Evolutionary conservation across 35 echinoderm and acorn worm species (phyloP).

Genomic region (Chiridota heheva): DNA sequence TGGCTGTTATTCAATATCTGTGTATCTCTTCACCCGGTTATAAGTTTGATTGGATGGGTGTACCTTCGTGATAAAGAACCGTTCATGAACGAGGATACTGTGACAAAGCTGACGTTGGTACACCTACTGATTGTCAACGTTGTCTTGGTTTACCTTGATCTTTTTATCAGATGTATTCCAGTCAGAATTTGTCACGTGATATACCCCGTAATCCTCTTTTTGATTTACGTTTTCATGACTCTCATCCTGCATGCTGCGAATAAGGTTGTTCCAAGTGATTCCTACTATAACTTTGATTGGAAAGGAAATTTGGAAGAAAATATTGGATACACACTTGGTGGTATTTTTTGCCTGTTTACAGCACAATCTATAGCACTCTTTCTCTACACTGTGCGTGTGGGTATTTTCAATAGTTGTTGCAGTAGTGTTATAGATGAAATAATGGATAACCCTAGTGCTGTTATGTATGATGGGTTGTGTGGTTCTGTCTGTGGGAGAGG

Average conservation of each 20-base stretch:
- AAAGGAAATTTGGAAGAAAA: not conserved
- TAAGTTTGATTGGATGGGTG: not conserved
- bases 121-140: conserved; percentile 35
- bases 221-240: conserved; percentile 19
- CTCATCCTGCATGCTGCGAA: not conserved
- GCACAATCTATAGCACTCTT: not conserved
- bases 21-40: conserved; percentile 13
- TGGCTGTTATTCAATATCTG: conserved; percentile 17
- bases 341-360: not conserved
- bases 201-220: conserved; percentile 9
- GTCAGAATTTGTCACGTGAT: conserved; percentile 7
- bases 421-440: conserved; percentile 1
- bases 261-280: not conserved
- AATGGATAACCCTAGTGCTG: not conserved
- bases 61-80: not conserved
- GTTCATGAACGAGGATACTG: not conserved
- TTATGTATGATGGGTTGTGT: conserved; percentile 13
- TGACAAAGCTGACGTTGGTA: not conserved
- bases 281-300: conserved; percentile 7
- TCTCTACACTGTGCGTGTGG: not conserved
- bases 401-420: not conserved
- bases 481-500: conserved; percentile 44
- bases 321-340: conserved; percentile 1
- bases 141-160: conserved; percentile 4
- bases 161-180: conserved; percentile 22